Evolutionary conservation across 2,888 invertebrate genomes (phyloP).

Genomic region (Magallana nippona): DNA sequence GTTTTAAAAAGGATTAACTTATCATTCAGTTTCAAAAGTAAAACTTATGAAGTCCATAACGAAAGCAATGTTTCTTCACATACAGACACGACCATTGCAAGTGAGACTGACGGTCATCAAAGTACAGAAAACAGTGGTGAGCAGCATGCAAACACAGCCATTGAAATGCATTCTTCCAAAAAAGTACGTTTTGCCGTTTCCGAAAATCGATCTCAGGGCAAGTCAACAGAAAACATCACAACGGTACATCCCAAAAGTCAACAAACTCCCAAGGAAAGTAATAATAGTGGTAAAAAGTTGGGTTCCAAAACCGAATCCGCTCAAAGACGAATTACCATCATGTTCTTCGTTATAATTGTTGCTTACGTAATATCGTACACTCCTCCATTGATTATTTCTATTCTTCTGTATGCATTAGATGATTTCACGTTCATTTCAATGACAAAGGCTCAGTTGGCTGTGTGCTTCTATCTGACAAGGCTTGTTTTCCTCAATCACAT

Average conservation of each 20-base stretch:
- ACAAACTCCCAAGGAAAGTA: no score
- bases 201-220: no score
- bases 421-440: constrained; percentile 9
- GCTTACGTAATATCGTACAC: constrained; percentile 3
- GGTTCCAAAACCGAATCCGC: not conserved
- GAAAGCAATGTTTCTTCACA: not conserved
- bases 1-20: not conserved
- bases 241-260: no score
- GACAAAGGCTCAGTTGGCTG: not conserved
- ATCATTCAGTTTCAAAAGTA: not conserved
- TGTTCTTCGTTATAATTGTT: constrained; percentile 20
- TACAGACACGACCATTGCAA: not conserved
- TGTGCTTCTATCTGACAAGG: constrained; percentile 1
- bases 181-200: no score
- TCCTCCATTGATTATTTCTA: constrained; percentile 7
- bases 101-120: no score
- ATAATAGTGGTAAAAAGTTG: no score
- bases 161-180: no score
- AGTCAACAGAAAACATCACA: no score
- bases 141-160: no score
- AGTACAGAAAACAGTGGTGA: no score
- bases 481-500: not conserved
- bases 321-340: constrained; percentile 25
- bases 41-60: not conserved
- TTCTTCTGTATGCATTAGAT: not conserved